Conservation (phyloP, 1,140 invertebrate species). For the Zaprionus nigranus region DNA sequence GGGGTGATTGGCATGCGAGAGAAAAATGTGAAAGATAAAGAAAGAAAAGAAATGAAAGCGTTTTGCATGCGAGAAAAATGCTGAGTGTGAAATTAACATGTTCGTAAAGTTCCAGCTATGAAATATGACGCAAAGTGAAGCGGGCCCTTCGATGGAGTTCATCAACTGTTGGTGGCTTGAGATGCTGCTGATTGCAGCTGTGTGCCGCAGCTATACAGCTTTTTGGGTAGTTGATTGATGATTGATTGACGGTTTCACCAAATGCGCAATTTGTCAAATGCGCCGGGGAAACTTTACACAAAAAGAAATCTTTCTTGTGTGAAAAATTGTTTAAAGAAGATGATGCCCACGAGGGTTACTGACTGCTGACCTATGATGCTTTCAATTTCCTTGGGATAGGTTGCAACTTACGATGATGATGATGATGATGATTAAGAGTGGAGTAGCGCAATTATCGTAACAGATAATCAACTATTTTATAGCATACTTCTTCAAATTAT, state of each 20-base stretch:
- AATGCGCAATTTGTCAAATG: slow-evolving; percentile 52
- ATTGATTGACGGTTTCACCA: slow-evolving; percentile 80
- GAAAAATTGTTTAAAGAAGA: slow-evolving; percentile 41
- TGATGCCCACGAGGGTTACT: slow-evolving; percentile 30
- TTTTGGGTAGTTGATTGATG: slow-evolving; percentile 65
- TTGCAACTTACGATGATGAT: background rate
- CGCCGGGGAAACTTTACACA: slow-evolving; percentile 50
- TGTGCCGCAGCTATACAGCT: slow-evolving; percentile 14
- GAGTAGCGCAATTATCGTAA: background rate
- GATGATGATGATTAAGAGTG: background rate
- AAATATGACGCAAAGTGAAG: slow-evolving; percentile 36
- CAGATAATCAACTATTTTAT: background rate
- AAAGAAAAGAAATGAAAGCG: slow-evolving; percentile 64
- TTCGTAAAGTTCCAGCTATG: slow-evolving; percentile 37
- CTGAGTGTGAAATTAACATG: slow-evolving; percentile 70
- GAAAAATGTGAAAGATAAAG: background rate
- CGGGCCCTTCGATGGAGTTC: slow-evolving; percentile 52
- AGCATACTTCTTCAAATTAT: background rate
- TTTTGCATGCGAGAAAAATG: slow-evolving; percentile 60
- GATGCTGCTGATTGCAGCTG: slow-evolving; percentile 30
- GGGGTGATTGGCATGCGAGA: slow-evolving; percentile 15
- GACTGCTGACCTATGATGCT: slow-evolving; percentile 15
- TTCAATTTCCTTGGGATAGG: slow-evolving; percentile 12
- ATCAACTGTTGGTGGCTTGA: slow-evolving; percentile 38
- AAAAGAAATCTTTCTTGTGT: slow-evolving; percentile 30